phyloP scores from a whole-genome alignment of 2,113 vertebrate species.

The Mixornis gularis region DNA sequence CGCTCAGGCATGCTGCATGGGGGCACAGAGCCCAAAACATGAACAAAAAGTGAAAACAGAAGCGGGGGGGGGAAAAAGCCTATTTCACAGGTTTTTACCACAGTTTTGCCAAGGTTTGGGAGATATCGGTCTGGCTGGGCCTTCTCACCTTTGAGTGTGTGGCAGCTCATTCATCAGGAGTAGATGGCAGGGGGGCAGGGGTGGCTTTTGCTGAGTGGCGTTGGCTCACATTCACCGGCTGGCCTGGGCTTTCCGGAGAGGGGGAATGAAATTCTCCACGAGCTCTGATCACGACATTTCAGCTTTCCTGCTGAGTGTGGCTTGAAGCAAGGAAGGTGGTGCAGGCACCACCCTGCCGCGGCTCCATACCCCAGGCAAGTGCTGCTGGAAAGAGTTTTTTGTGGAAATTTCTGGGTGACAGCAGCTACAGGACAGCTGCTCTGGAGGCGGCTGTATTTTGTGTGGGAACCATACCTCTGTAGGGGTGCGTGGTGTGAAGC shows the following conservation, averaged over 20 bases:
- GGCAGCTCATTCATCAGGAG: constrained; percentile 35
- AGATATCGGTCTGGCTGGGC: not conserved
- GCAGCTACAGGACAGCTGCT: not conserved
- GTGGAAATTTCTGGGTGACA: not conserved
- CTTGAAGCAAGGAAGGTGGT: not conserved
- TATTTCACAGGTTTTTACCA: not conserved
- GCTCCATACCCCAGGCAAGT: not conserved
- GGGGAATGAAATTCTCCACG: not conserved
- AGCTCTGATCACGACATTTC: not conserved
- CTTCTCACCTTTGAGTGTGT: constrained; percentile 5
- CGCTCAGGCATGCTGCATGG: accelerated
- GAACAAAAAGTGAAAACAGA: not conserved
- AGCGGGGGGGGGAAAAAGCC: accelerated
- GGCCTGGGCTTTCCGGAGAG: accelerated
- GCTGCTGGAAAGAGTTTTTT: not conserved
- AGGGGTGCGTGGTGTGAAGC: not conserved
- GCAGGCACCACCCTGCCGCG: not conserved
- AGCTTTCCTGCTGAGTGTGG: not conserved
- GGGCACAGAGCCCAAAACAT: not conserved
- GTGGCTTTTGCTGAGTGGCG: not conserved
- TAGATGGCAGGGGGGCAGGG: not conserved
- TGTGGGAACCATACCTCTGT: not conserved
- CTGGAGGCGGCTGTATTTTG: not conserved
- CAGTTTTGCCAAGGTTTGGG: not conserved
- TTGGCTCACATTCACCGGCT: not conserved